Base-by-base conservation (phyloP, 2,888 invertebrate genomes). In the Magallana nippona region DNA sequence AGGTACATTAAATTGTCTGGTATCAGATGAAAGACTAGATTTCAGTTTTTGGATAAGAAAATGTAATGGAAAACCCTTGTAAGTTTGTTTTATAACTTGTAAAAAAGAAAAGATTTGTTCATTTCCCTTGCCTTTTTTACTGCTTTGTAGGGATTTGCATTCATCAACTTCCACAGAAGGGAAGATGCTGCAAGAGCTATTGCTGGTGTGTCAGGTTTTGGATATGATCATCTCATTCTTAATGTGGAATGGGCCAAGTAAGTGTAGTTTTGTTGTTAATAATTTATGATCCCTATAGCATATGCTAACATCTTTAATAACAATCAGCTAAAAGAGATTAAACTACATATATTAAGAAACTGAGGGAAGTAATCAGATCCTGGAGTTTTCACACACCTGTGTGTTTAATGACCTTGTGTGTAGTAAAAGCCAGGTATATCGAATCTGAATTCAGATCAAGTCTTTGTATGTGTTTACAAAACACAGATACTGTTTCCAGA, bases 241-340 rank as follows among this genome's bases (percentile, higher is more conserved):
- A 98, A 96, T 94, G 99, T 99, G n/a, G 99, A 99, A 95, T 99
- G 99, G 99, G 98, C 99, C 0, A 99, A 98, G 94, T 95, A 91
- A 92, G 93, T 93, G 32, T 17, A 55, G 15, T 15, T 27, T 10
- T 13, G 2, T 71, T 44, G 44, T 44, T 44, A 44, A 8, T 44
- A 44, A 44, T 3, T 44, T 44, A 44, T 44, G 0, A 44, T 5
- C 44, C 44, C 44, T 5, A 5, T 44, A 44, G 44, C 44, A 44
- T 44, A 44, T 44, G 44, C 44, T 44, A 0, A 44, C 44, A 44
- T 44, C 0, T 44, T 5, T 44, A 44, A 44, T 44, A 44, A 44
- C 44, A 44, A 44, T 44, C 44, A 44, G 44, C 0, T 8, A 44
- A 44, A 44, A 44, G 44, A 5, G 44, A 44, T 44, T 44, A 44